Base-by-base conservation (phyloP, 2,113 vertebrate species). In the Oncorhynchus nerka region DNA sequence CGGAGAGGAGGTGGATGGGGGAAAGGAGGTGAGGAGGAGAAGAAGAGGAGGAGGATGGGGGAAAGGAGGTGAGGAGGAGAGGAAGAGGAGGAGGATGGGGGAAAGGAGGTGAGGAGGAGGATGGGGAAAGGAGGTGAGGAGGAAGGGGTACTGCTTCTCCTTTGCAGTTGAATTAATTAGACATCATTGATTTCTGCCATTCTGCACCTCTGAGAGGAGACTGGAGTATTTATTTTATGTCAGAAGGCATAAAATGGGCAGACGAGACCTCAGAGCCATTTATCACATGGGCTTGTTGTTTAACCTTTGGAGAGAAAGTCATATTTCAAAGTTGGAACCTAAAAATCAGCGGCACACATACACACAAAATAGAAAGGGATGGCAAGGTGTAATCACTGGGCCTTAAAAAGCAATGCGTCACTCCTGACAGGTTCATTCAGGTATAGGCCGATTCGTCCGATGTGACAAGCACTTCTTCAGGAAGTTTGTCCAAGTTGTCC, bases 381-480 rank as follows among this genome's bases (percentile, higher is more conserved):
- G 83, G 84, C 72, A 85, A 68, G 79, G 85, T 88, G 85, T 89
- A 92, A 92, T 90, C 87, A 79, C 74, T 91, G 89, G 86, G 89
- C 88, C 90, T 84, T 88, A 91, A 90, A 90, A 89, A 89, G 90
- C 88, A 91, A 91, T 89, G 90, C 87, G 87, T 93, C 89, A 89
- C 79, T 83, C 73, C 81, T 93, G 91, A 92, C 92, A 92, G 89
- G 89, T 90, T 89, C 88, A 90, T 86, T 92, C 91, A 93, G 91
- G 90, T 92, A 89, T 91, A 89, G 87, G 88, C 89, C 70, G 62
- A 62, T 86, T 85, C 81, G 78, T 71, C 32, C 22, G 70, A 57
- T 73, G 66, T 24, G 24, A 69, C 70, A 55, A 4, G 51, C 61
- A 1, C 24, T n/a, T 26, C 20, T 1, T 9, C 49, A 61, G 20